Evolutionary conservation across 2,888 invertebrate genomes (phyloP).

Genomic region (Hedya salicella): DNA sequence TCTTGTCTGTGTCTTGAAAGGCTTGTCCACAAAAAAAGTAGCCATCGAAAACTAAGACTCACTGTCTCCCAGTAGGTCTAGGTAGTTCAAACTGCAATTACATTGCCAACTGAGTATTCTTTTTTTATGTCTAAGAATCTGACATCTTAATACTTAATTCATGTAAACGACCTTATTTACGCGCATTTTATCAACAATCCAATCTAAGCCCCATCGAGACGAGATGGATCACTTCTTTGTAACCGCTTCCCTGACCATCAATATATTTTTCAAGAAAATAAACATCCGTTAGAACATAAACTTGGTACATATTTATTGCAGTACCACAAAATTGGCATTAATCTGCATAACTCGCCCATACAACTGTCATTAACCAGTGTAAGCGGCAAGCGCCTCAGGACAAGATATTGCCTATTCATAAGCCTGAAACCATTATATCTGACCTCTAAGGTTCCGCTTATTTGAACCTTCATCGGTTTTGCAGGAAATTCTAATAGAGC

Average conservation of each 20-base stretch:
- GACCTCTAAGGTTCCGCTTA: constrained; percentile 18
- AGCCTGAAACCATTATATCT: constrained; percentile 46
- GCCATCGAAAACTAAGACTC: no score
- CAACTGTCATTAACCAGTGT: constrained; percentile 72
- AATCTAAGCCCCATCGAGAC: neutral
- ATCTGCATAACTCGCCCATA: constrained; percentile 71
- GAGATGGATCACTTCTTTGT: constrained; percentile 20
- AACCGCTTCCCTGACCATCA: constrained; percentile 17
- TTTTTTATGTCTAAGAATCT: no score
- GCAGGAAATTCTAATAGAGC: constrained; percentile 32
- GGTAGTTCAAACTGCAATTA: no score
- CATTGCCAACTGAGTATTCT: no score
- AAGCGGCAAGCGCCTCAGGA: constrained; percentile 68
- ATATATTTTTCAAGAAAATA: constrained; percentile 38
- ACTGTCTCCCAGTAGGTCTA: no score
- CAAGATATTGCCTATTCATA: constrained; percentile 75
- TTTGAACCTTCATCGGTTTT: constrained; percentile 2
- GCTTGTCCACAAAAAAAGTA: no score
- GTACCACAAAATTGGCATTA: constrained; percentile 67
- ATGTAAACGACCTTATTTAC: neutral
- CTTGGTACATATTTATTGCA: constrained; percentile 48
- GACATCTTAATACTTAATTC: no score
- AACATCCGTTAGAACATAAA: constrained; percentile 42
- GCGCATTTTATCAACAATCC: neutral
- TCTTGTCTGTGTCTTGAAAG: no score